Evolutionary conservation across 2,797 vertebrate genomes (phyloP), one percentile per base, ranked within the genome.

Genomic region (Poecilia picta): DNA sequence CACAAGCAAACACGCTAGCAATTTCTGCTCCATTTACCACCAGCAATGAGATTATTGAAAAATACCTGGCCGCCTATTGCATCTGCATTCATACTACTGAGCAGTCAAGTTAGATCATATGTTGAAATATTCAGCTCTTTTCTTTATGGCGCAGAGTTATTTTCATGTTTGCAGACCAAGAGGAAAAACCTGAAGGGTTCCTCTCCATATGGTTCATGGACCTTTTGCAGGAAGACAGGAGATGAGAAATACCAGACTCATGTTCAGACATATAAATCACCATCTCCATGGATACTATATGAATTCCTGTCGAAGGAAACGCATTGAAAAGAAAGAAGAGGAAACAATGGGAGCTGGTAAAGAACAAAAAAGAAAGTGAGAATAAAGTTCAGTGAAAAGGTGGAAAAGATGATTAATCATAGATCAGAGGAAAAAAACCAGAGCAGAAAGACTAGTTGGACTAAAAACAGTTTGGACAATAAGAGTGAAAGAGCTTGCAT

Each of bases 221-320:
- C 75, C 31, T 85, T 89, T 0, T 70, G 85, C 64, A 66, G 81
- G 74, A 86, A 76, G 83, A 82, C 72, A 81, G 71, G 78, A 90
- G 86, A 92, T 91, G 92, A 94, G 87, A 92, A 92, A 92, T 83
- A 84, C 88, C 91, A 92, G 89, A 91, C 79, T 83, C 1, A 0
- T 55, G 77, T 82, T 77, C 73, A 83, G 76, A 86, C n/a, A 1
- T 77, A 77, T 80, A 87, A 87, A 91, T 89, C 77, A 78, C 64
- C 31, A 72, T 87, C 82, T 80, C 82, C 74, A 83, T 79, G 78
- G 84, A 89, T 78, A 85, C 85, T 46, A 72, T 73, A 74, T 33
- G 64, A 49, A 85, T 84, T 39, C 57, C 55, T 80, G 84, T 87
- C 78, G 80, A 78, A 39, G 28, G 62, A 76, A 88, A 85, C 1